These are phyloP conservation scores for Pseudomyrmex dendroicus DNA, from an alignment of 1,140 invertebrate species.

Conservation along the genomic window DNA sequence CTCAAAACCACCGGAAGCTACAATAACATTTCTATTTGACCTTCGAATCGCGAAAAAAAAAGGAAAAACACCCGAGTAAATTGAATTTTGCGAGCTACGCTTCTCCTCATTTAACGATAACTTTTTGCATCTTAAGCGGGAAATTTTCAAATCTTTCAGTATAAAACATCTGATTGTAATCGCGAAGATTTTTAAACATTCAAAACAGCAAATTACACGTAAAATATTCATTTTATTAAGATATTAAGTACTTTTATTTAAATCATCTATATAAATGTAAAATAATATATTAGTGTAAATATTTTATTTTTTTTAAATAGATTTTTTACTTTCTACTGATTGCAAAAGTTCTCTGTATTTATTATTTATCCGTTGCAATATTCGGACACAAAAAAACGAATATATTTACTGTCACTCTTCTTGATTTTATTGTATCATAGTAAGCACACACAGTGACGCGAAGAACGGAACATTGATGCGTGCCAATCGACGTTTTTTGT, in stretches of 20 bases:
- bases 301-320: no score
- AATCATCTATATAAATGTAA: no score
- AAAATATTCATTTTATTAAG: no score
- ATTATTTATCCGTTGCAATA: background rate
- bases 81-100: background rate
- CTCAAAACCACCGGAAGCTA: conserved; percentile 51
- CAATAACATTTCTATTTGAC: conserved; percentile 65
- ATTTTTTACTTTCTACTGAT: background rate
- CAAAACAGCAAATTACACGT: no score
- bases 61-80: background rate
- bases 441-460: background rate
- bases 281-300: no score
- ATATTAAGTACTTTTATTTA: no score
- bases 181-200: background rate
- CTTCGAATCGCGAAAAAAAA: conserved; percentile 4
- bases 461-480: background rate
- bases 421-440: background rate
- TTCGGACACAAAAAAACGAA: no score
- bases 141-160: background rate
- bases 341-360: background rate
- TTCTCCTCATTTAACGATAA: conserved; percentile 18
- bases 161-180: background rate
- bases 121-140: conserved; percentile 15
- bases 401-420: conserved; percentile 6
- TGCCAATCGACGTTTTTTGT: background rate